Evolutionary conservation across 2,797 vertebrate genomes (phyloP).

Genomic region (Allobates femoralis): DNA sequence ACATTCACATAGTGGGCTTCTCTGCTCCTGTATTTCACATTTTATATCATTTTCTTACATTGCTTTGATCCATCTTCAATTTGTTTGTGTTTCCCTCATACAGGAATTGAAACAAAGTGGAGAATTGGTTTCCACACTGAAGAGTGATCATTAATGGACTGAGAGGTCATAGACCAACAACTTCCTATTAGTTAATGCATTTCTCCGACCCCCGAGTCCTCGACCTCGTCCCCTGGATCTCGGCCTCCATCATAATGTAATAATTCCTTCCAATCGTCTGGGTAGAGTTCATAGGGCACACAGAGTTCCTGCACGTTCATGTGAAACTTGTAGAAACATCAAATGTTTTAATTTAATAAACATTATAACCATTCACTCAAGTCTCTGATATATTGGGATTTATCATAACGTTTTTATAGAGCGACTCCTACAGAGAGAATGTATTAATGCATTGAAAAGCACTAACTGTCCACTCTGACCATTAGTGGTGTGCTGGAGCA

Average conservation of each 20-base stretch:
- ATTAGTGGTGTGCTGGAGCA: no score
- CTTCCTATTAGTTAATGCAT: background rate
- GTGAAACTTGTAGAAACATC: slow-evolving; percentile 51
- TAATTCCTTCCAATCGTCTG: slow-evolving; percentile 34
- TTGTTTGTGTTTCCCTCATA: slow-evolving; percentile 34
- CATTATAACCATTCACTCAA: slow-evolving; percentile 36
- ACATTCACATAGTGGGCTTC: no score
- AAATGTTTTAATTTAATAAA: slow-evolving; percentile 67
- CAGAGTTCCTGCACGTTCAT: background rate
- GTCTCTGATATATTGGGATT: background rate
- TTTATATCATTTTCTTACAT: background rate
- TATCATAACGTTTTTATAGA: background rate
- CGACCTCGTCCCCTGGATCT: background rate
- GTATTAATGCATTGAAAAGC: no score
- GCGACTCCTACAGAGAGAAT: no score
- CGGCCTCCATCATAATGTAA: background rate
- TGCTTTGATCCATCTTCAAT: background rate
- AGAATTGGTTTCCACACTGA: slow-evolving; percentile 74
- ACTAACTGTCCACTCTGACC: no score
- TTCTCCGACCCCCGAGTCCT: background rate
- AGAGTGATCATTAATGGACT: slow-evolving; percentile 72
- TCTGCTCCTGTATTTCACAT: no score
- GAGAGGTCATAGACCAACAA: background rate
- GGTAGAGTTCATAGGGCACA: slow-evolving; percentile 11
- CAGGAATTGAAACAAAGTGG: slow-evolving; percentile 79